phyloP scores from a whole-genome alignment of 2,797 vertebrate species.

The Scleropages formosus region DNA sequence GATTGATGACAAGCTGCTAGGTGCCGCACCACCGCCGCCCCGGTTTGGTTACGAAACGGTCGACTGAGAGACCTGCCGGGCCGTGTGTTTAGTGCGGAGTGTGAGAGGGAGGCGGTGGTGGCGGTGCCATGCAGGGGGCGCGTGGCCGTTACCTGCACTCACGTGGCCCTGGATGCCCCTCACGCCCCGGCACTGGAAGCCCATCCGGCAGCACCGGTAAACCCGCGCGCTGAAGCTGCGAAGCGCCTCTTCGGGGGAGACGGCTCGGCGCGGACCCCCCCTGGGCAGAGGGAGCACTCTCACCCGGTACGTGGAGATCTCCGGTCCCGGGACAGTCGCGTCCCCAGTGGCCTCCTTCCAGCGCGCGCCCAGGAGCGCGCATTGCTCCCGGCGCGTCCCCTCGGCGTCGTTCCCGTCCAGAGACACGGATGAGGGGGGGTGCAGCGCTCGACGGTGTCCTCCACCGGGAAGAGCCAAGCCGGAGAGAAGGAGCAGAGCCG shows the following conservation, averaged over 20 bases:
- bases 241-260: slow-evolving; percentile 70
- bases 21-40: no score
- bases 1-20: no score
- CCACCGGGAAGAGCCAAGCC: slow-evolving; percentile 37
- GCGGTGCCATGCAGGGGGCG: not conserved
- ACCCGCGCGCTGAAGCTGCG: slow-evolving; percentile 66
- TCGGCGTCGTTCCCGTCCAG: slow-evolving; percentile 11
- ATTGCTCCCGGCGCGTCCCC: slow-evolving; percentile 54
- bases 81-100: no score
- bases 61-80: no score
- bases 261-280: slow-evolving; percentile 37
- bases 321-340: slow-evolving; percentile 26
- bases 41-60: no score
- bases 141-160: slow-evolving; percentile 57
- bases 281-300: slow-evolving; percentile 48
- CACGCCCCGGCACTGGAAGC: slow-evolving; percentile 62
- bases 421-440: slow-evolving; percentile 23
- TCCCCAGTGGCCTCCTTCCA: slow-evolving; percentile 58
- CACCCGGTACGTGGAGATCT: slow-evolving; percentile 51
- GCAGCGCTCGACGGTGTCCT: slow-evolving; percentile 48
- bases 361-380: slow-evolving; percentile 56
- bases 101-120: no score
- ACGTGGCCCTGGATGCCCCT: slow-evolving; percentile 72
- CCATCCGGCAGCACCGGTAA: slow-evolving; percentile 73
- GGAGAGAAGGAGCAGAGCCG: slow-evolving; percentile 46